Evolutionary conservation across 2,888 invertebrate genomes (phyloP), one percentile per base, ranked within the genome.

Genomic region (Girardia tigrina): DNA sequence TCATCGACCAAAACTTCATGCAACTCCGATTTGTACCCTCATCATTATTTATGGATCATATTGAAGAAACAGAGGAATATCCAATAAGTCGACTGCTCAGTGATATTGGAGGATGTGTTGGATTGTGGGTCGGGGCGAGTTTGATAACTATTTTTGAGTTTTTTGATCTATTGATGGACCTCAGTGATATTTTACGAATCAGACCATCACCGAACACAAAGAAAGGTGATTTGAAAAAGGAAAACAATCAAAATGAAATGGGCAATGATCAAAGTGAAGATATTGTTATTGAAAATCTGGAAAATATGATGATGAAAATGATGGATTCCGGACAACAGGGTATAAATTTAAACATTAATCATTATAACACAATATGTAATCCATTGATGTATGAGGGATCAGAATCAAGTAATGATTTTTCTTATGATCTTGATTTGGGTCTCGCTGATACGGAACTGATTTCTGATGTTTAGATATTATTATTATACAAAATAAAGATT

Each of bases 61-160:
- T 76, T n/a, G 73, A 29, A 29, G 76, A 76, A 69, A 27, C 26
- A 16, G 75, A 76, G 27, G 76, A 76, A 70, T 76, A 76, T 28
- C 76, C 76, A 27, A 16, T 76, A 0, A 76, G 76, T 69, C 42
- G 76, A 23, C 27, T 76, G 23, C 27, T 76, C 0, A 76, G 73
- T 29, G 76, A 76, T 27, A 75, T 76, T 76, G 76, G 76, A 27
- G 76, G 76, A 20, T 76, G 76, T 70, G 74, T 76, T 16, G 76
- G 76, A 1, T 75, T 76, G 26, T 76, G 76, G 76, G 29, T 76
- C n/a, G 76, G 76, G 12, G 76, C 76, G 1, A 75, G 73, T 42
- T 28, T 76, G 4, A 72, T 76, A 23, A 77, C 76, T 2, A 23
- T 76, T 1, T 76, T 76, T 75, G 76, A 76, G 29, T 74, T 76